Conservation (phyloP, 64 coral and sea anemone genomes). For the Anthopleura sola region DNA sequence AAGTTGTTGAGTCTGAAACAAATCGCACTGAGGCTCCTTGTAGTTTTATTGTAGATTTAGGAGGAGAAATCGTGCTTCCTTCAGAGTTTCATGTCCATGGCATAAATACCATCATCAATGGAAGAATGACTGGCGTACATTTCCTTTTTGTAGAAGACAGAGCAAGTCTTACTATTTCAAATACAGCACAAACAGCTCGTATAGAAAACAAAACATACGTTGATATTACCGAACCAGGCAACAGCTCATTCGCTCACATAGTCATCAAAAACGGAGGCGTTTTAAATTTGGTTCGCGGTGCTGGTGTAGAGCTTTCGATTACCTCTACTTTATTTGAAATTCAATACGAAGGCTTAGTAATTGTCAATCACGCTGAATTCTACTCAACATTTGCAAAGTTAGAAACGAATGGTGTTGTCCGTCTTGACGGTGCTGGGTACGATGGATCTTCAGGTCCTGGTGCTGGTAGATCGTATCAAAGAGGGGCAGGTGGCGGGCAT, state of each 20-base stretch:
- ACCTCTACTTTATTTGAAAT: constrained; percentile 57
- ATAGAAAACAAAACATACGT: constrained; percentile 54
- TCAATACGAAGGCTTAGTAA: constrained; percentile 38
- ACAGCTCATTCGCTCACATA: constrained; percentile 56
- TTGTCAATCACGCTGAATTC: constrained; percentile 46
- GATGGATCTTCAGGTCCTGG: constrained; percentile 25
- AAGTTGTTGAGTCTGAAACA: constrained; percentile 77
- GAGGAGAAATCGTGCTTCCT: constrained; percentile 52
- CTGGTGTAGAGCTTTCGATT: constrained; percentile 42
- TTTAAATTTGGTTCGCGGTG: constrained; percentile 32
- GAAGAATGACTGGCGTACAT: constrained; percentile 48
- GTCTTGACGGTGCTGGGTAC: constrained; percentile 35
- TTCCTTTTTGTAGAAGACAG: constrained; percentile 52
- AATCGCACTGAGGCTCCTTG: constrained; percentile 82
- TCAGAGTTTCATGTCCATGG: constrained; percentile 61
- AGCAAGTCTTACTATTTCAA: constrained; percentile 37
- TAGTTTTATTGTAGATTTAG: constrained; percentile 43
- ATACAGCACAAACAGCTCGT: constrained; percentile 48
- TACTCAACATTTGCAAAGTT: constrained; percentile 47
- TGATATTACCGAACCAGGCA: constrained; percentile 52
- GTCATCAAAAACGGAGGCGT: constrained; percentile 52
- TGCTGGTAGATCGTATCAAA: constrained; percentile 16
- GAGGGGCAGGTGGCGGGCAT: constrained; percentile 45
- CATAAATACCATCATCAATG: constrained; percentile 38
- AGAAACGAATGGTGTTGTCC: constrained; percentile 41